Base-by-base conservation (phyloP, 2,888 invertebrate species). In the Leucophenga montana region DNA sequence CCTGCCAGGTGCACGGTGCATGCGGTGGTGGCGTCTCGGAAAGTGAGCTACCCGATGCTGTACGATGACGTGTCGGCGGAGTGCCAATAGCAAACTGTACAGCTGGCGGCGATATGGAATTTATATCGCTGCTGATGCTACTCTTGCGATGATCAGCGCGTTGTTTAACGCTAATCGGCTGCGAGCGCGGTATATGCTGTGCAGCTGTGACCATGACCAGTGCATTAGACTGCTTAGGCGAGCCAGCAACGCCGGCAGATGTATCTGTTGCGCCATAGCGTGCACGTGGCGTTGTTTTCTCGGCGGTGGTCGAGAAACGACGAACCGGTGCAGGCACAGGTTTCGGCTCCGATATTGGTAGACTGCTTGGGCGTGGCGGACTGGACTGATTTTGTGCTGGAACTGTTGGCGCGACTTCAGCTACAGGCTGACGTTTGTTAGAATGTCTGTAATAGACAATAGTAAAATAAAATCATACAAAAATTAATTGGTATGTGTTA, bases 31-130 rank as follows among this genome's bases (percentile, higher is more conserved):
- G 93, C n/a, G 93, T 93, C 86, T 93, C 93, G 69, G 92, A 92
- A 48, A 91, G 80, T 68, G 92, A 92, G 77, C 93, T 92, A 79
- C 92, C 92, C 0, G 93, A 93, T 71, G 92, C 92, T 70, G 92
- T 92, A 83, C 93, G 91, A 80, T 92, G 91, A 80, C 93, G 90
- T 76, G 92, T 91, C 61, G 96, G 96, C 69, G 97, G 95, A 66
- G 97, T 96, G 70, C 96, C 95, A 89, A 97, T 94, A 67, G 93
- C 92, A 89, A 95, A 95, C 86, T 95, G 95, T 66, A 95, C 96
- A 78, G 96, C 93, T 74, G 97, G 97, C 74, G 97, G 97, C 64
- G 97, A 97, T 75, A 97, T 92, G 8, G 97, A 97, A 84, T 95
- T 95, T 78, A 97, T 94, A 89, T 97, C 96, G 77, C 93, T 92